Percentiles rank a stretch among this genome's conserved stretches.
phyloP scores from a whole-genome alignment of 2,888 invertebrate species.

The Nasonia oneida region DNA sequence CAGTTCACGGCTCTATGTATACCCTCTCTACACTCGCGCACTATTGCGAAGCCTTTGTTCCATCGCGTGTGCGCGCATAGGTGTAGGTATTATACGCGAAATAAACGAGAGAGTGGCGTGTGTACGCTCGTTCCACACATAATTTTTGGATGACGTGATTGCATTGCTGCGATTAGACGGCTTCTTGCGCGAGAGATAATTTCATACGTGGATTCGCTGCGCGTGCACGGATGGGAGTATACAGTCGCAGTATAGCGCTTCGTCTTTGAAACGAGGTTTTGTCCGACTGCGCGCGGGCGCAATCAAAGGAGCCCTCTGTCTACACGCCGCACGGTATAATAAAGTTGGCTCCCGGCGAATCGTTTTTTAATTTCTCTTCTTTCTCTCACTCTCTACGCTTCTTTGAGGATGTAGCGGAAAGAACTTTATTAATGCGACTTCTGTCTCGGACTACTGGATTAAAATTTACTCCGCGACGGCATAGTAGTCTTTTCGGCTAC shows the following conservation, averaged over 20 bases:
- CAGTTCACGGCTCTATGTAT: constrained; percentile 5
- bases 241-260: background rate
- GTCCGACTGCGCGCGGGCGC: background rate
- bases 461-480: background rate
- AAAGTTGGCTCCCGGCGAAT: background rate
- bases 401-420: background rate
- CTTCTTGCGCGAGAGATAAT: constrained; percentile 20
- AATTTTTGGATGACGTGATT: constrained; percentile 46
- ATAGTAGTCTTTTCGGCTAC: no score
- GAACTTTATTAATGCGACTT: constrained; percentile 5
- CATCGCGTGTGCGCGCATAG: background rate
- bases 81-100: background rate
- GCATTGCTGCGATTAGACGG: background rate
- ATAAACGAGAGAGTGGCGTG: constrained; percentile 44
- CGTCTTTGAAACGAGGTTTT: constrained; percentile 26
- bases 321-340: background rate
- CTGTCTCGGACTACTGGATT: background rate
- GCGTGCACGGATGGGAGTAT: background rate
- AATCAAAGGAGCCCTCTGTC: constrained; percentile 27
- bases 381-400: background rate
- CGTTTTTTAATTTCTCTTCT: constrained; percentile 27
- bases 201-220: constrained; percentile 24
- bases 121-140: background rate
- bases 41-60: constrained; percentile 19
- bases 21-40: no score